Evolutionary conservation across 2,113 vertebrate genomes (phyloP), one percentile per base, ranked within the genome.

Genomic region (Formicarius rufipectus): DNA sequence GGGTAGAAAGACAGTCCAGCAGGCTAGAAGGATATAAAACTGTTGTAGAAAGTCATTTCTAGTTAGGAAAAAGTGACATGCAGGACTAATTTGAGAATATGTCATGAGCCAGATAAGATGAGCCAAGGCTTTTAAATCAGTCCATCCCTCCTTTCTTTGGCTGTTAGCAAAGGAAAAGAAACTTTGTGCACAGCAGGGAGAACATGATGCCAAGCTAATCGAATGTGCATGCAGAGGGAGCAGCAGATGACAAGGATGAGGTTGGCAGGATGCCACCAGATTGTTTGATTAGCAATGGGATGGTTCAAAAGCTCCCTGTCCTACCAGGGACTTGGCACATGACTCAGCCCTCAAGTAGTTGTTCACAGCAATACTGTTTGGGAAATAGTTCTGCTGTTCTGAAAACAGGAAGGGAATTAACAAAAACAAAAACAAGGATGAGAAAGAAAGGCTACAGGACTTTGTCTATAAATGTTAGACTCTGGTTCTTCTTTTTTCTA

Each of bases 271-370:
- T 87, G 81, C 92, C 12, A 4, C 88, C 81, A 95, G 84, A 89
- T 91, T 85, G 86, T 92, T 94, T 92, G 95, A 93, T 94, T 88
- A 90, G 87, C 50, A 77, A 37, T 62, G 86, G 95, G 91, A 78
- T 45, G 74, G 95, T 68, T 90, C 75, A 84, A 90, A 90, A 91
- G 10, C 75, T 92, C 81, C 53, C 78, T 10, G 5, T 83, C 84
- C 84, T 81, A 68, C 20, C 37, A 68, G 78, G 18, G 72, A 55
- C 64, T 84, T 94, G 89, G 92, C 73, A 90, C 63, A 42, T 81
- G 77, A 94, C 49, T 85, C 67, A 83, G 77, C 60, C 53, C 66
- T 80, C 67, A 42, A 75, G 76, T 68, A 83, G 88, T 44, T 89
- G 40, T 45, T 95, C 13, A 0, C 68, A 84, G 89, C 13, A 62